Evolutionary conservation across 2,113 vertebrate species (phyloP).

Genomic region (Acanthochromis polyacanthus): DNA sequence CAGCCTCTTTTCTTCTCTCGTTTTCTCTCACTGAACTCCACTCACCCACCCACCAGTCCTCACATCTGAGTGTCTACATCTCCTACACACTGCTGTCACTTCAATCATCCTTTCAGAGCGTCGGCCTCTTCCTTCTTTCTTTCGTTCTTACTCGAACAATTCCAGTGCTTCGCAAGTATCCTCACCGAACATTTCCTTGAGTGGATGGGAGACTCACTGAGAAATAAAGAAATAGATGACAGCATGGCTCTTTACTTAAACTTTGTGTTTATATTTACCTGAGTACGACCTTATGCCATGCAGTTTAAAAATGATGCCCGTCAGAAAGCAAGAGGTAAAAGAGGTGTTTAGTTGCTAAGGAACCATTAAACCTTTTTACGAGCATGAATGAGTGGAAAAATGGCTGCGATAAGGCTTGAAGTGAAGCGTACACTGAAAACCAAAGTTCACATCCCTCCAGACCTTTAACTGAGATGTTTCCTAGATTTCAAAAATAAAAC

Average conservation of each 20-base stretch:
- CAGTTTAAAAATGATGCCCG: too few relatives aligned
- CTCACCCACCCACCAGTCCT: constrained; percentile 18
- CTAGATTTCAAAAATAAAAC: not conserved
- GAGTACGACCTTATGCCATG: too few relatives aligned
- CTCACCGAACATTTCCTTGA: not conserved
- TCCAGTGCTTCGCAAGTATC: constrained; percentile 10
- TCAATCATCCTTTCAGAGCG: constrained; percentile 31
- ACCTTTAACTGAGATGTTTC: not conserved
- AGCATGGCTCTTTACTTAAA: not conserved
- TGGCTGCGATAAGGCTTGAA: not conserved
- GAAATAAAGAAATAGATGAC: not conserved
- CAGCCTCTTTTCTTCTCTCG: constrained; percentile 50
- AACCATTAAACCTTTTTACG: constrained; percentile 13
- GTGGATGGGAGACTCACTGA: not conserved
- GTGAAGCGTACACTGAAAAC: too few relatives aligned
- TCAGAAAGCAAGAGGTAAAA: not conserved
- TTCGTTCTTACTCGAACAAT: not conserved
- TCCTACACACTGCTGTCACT: constrained; percentile 53
- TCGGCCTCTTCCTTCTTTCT: not conserved
- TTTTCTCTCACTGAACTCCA: constrained; percentile 5
- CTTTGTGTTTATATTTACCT: not conserved
- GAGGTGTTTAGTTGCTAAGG: not conserved
- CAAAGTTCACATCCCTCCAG: not conserved
- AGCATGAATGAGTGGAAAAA: not conserved
- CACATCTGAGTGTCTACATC: constrained; percentile 31